Percentiles rank a stretch among this genome's conserved stretches.
Conservation (phyloP, 2,888 invertebrate genomes). For the Andrena haemorrhoa region DNA sequence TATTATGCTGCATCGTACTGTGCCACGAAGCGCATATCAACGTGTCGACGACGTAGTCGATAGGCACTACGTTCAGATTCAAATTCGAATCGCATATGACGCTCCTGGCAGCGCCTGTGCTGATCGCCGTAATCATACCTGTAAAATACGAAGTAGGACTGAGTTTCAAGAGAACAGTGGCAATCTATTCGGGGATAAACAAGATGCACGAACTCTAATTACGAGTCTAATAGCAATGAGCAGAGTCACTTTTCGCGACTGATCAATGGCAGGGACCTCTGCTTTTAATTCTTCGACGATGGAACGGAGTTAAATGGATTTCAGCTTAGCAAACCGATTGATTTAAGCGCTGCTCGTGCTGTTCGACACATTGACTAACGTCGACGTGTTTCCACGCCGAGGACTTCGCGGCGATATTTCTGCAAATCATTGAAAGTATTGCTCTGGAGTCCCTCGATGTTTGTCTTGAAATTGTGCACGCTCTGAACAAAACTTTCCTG, state of each 20-base stretch:
- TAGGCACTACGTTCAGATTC: constrained; percentile 95
- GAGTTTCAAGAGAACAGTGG: not conserved
- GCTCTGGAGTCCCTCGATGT: too few relatives aligned
- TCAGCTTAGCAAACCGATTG: not conserved
- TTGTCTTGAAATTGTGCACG: too few relatives aligned
- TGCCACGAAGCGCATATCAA: constrained; percentile 95
- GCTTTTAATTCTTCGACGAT: not conserved
- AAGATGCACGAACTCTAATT: not conserved
- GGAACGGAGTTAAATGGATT: constrained; percentile 11
- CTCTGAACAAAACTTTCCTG: too few relatives aligned
- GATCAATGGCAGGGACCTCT: not conserved
- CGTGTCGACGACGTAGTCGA: constrained; percentile 95
- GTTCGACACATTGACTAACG: not conserved
- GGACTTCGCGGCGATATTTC: too few relatives aligned
- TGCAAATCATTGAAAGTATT: too few relatives aligned
- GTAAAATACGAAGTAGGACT: constrained; percentile 32
- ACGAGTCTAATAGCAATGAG: not conserved
- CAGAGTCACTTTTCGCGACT: not conserved
- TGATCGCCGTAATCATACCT: constrained; percentile 92
- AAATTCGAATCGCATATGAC: constrained; percentile 91
- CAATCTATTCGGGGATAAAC: not conserved
- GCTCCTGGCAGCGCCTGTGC: constrained; percentile 92
- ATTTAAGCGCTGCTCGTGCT: not conserved
- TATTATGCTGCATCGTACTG: constrained; percentile 85
- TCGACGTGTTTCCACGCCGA: too few relatives aligned